A percentile compares a stretch with the other conserved stretches of the same genome.
phyloP scores from a whole-genome alignment of 2,797 vertebrate genomes.

The Siniperca scherzeri region DNA sequence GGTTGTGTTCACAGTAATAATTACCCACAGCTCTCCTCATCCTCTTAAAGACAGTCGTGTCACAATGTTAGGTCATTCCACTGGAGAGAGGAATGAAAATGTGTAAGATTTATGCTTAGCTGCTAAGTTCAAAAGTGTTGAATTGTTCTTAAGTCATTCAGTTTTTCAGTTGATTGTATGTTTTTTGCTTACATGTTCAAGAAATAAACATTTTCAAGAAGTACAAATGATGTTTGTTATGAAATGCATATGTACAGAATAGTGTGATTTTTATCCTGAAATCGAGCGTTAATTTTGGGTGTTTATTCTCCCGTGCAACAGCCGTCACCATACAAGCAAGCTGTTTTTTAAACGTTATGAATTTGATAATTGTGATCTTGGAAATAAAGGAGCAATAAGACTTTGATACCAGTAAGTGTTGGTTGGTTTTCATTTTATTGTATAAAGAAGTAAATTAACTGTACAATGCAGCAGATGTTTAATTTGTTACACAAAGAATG shows the following conservation, averaged over 20 bases:
- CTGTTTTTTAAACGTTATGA: constrained; percentile 1
- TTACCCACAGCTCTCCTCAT: constrained; percentile 21
- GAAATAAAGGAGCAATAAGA: constrained; percentile 57
- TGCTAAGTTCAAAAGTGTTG: constrained; percentile 37
- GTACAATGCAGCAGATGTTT: neutral
- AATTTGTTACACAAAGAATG: neutral
- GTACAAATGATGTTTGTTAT: constrained; percentile 15
- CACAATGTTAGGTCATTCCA: constrained; percentile 54
- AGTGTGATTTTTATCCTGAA: neutral
- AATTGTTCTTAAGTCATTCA: constrained; percentile 40
- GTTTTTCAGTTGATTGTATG: constrained; percentile 27
- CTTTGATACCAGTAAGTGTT: constrained; percentile 6
- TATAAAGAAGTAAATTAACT: neutral
- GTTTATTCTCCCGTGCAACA: constrained; percentile 35
- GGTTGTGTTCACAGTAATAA: constrained; percentile 18
- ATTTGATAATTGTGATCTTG: constrained; percentile 22
- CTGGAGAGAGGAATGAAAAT: constrained; percentile 42
- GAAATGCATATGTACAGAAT: neutral
- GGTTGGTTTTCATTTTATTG: constrained; percentile 12
- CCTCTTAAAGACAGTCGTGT: constrained; percentile 16
- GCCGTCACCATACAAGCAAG: neutral
- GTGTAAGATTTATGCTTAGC: constrained; percentile 15
- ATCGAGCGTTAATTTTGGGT: constrained; percentile 7
- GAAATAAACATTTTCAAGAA: constrained; percentile 19
- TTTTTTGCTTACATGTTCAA: constrained; percentile 22